phyloP scores from a whole-genome alignment of 2,113 vertebrate genomes.

The Odontophorus gujanensis region DNA sequence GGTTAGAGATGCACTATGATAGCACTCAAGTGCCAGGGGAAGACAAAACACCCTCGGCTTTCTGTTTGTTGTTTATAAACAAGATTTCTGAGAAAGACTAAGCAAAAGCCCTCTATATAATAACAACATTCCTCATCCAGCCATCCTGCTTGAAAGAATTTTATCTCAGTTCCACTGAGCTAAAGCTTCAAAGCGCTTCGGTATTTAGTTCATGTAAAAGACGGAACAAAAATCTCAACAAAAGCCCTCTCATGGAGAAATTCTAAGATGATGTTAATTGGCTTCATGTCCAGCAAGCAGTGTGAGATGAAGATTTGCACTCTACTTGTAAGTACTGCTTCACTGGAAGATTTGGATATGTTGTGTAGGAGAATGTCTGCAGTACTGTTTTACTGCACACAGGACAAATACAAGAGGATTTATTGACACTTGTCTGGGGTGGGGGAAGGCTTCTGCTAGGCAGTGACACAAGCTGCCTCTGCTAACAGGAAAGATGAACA shows the following conservation, averaged over 20 bases:
- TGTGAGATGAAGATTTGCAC: background rate
- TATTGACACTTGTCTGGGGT: slow-evolving; percentile 18
- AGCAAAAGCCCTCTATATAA: background rate
- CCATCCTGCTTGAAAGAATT: background rate
- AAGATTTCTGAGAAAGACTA: background rate
- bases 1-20: background rate
- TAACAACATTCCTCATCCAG: background rate
- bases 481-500: slow-evolving; percentile 3
- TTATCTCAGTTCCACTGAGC: background rate
- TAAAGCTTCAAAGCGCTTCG: background rate
- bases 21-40: background rate
- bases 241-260: background rate
- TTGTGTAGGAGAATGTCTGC: background rate
- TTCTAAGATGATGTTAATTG: background rate
- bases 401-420: slow-evolving; percentile 55
- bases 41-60: background rate
- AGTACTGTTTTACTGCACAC: slow-evolving; percentile 58
- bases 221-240: background rate
- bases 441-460: background rate
- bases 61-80: background rate
- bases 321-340: background rate
- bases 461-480: slow-evolving; percentile 23
- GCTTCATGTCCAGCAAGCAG: background rate
- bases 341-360: background rate
- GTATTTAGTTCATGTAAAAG: background rate